Conservation (phyloP, 2,797 vertebrate genomes). For the Gymnothorax reevesii region DNA sequence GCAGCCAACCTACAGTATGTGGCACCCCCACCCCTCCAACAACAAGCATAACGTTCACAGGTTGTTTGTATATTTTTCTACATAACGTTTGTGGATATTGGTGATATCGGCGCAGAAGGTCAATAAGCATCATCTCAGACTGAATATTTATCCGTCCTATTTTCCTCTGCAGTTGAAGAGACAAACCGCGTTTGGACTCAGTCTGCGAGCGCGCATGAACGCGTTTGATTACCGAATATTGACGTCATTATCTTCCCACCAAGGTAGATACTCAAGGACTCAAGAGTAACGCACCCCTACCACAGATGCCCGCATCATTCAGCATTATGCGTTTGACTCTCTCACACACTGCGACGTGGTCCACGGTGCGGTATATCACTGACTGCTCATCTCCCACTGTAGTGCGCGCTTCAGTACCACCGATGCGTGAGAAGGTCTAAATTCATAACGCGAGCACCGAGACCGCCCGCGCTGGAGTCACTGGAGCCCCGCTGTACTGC, state of each 20-base stretch:
- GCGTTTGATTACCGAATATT: not conserved
- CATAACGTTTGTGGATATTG: not conserved
- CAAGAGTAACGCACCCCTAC: not conserved
- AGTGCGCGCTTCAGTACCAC: not conserved
- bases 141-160: not conserved
- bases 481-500: not conserved
- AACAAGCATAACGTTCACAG: too few relatives aligned
- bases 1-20: too few relatives aligned
- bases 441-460: not conserved
- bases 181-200: not conserved
- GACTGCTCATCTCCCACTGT: not conserved
- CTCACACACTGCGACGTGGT: not conserved
- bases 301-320: slow-evolving; percentile 6
- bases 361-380: not conserved
- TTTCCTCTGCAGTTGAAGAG: not conserved
- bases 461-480: not conserved
- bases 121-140: not conserved
- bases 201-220: not conserved
- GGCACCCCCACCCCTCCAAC: too few relatives aligned
- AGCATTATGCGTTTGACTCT: not conserved
- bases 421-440: not conserved
- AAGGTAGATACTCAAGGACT: slow-evolving; percentile 14
- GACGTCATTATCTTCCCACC: not conserved
- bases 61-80: not conserved
- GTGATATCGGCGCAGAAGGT: not conserved